Evolutionary conservation across 2,888 invertebrate species (phyloP).

Genomic region (Eudasyphora cyanicolor): DNA sequence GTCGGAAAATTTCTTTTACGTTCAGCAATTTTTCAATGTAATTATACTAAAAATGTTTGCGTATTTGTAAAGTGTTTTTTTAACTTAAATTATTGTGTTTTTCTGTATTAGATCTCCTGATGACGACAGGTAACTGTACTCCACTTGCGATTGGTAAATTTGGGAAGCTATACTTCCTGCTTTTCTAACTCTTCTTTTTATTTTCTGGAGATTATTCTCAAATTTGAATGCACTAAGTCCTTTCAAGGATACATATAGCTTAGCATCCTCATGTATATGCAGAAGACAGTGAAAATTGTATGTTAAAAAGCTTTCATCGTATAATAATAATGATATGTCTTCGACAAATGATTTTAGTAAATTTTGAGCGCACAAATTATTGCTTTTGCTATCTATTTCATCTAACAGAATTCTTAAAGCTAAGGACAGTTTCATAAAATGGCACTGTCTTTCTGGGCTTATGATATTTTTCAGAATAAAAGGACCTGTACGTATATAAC

Average conservation of each 20-base stretch:
- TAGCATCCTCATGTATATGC: conserved; percentile 57
- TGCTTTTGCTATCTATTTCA: too few species aligned
- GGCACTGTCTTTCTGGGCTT: background rate
- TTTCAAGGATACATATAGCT: conserved; percentile 55
- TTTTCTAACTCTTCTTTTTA: conserved; percentile 44
- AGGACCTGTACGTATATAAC: too few species aligned
- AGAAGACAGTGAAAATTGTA: conserved; percentile 54
- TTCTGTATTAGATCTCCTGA: too few species aligned
- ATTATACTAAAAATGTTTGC: too few species aligned
- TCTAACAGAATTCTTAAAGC: too few species aligned
- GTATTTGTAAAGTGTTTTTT: too few species aligned
- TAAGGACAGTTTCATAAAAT: too few species aligned
- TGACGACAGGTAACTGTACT: conserved; percentile 36
- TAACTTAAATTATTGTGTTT: too few species aligned
- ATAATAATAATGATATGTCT: conserved; percentile 23
- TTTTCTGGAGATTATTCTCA: conserved; percentile 52
- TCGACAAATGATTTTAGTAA: conserved; percentile 18
- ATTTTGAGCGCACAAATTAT: background rate
- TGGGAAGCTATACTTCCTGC: conserved; percentile 36
- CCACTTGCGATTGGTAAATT: conserved; percentile 48
- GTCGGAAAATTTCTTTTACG: too few species aligned
- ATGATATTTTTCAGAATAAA: background rate
- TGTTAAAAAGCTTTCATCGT: conserved; percentile 28
- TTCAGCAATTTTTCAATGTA: too few species aligned
- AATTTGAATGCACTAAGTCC: conserved; percentile 57